Base-by-base conservation (phyloP, 2,888 invertebrate genomes). In the Drosophila subsilvestris region DNA sequence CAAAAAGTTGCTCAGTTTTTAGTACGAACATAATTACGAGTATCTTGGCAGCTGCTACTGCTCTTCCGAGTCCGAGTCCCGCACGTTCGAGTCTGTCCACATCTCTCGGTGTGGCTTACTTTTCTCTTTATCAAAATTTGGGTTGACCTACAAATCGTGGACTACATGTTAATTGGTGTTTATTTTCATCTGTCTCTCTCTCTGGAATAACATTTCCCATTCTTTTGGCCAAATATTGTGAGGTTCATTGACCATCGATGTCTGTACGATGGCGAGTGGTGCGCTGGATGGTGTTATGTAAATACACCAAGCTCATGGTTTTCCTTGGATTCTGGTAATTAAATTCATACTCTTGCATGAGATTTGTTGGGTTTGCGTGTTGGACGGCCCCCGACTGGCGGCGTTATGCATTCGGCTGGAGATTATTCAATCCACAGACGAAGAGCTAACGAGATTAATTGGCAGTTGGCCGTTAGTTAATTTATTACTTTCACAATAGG, bases 121-220 rank as follows among this genome's bases (percentile, higher is more conserved):
- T 62, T 74, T 74, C 63, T 51, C 53, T 47, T 37, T 60, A 58
- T 55, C 62, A 43, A 65, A 50, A 60, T 63, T 48, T n/a, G n/a
- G 50, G 48, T 61, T 74, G 78, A 71, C 78, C 80, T 50, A 80
- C 68, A 71, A 63, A 66, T 61, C 63, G 32, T 43, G 67, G 56
- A 12, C 37, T 47, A 57, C 61, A 37, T 62, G 62, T 63, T 68
- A 66, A 59, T 79, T 62, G 51, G 47, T 51, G 49, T 45, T 27
- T 67, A 56, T 55, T 37, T 50, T 25, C 56, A 55, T 51, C 37
- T 37, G n/a, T n/a, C 37, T n/a, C 53, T 51, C 37, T 37, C 37
- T n/a, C 37, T n/a, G 4, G 7, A n/a, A 37, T 2, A 60, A 55
- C 66, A 70, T 66, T 63, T 51, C 49, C 55, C 45, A 54, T 62